phyloP scores from a whole-genome alignment of 2,113 vertebrate genomes.

The Sus scrofa region DNA sequence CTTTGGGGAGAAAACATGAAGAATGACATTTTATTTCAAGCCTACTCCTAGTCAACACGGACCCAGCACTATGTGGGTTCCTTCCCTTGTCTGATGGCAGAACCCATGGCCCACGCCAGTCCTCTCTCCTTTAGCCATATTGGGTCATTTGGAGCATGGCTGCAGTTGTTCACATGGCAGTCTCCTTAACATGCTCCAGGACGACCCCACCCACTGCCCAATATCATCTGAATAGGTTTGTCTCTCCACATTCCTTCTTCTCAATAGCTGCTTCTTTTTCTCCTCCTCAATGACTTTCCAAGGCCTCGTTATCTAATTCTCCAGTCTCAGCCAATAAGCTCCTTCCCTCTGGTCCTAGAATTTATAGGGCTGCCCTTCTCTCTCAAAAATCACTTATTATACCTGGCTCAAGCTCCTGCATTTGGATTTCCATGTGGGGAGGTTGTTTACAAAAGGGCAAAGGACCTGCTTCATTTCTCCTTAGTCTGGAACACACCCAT shows the following conservation, averaged over 20 bases:
- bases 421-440: neutral
- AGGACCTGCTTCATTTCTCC: neutral
- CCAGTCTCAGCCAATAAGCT: neutral
- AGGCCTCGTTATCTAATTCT: neutral
- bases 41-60: neutral
- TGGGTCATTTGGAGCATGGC: neutral
- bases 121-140: neutral
- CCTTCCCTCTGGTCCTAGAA: neutral
- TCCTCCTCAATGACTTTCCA: neutral
- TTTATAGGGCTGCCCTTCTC: neutral
- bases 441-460: neutral
- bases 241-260: neutral
- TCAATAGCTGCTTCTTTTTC: neutral
- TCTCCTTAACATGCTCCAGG: neutral
- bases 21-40: neutral
- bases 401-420: neutral
- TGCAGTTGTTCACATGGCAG: neutral
- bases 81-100: neutral
- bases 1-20: slow-evolving; percentile 92
- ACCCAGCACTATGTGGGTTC: neutral
- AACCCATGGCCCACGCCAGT: neutral
- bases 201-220: neutral
- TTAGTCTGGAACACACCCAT: slow-evolving; percentile 20
- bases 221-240: neutral
- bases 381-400: neutral